Base-by-base conservation (phyloP, 2,888 invertebrate species). In the Harpalus rufipes region DNA sequence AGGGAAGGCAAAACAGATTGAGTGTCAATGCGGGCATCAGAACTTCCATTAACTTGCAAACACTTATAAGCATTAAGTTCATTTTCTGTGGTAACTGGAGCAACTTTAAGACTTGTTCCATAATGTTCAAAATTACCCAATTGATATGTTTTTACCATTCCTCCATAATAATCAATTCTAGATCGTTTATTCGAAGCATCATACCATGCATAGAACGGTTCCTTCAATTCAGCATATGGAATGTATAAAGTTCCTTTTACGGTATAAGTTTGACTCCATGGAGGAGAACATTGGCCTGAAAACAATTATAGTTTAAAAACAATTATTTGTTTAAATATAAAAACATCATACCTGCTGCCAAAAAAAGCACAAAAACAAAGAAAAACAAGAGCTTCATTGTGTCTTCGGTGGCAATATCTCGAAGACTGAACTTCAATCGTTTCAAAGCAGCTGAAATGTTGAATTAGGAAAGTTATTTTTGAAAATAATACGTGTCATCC, bases 91-190 rank as follows among this genome's bases (percentile, higher is more conserved):
- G 97, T 97, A 83, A 98, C 93, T 0, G 97, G 97, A 0, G 97
- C 97, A 72, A 98, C 88, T 93, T 97, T 97, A 32, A 96, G 91
- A 86, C 94, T 95, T 0, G 94, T 93, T 0, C 97, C 97, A 88
- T 92, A 95, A 0, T 92, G 89, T 4, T 94, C 94, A 85, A 91
- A 91, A 0, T 91, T 92, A 0, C 93, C 92, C 32, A 97, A 90
- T 91, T 98, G 98, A 88, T 96, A 97, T 0, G 98, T 98, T 90
- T 96, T 96, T n/a, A 97, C 97, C 95, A 97, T 96, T 90, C 96
- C 96, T 86, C 97, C 97, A 91, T 99, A 99, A 89, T 98, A 99
- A 91, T 98, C 98, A 86, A 99, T 96, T 72, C 98, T 94, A 61
- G 97, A 97, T 85, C 94, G 94, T 84, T 94, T 94, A 81, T 94